A percentile compares a stretch with the other conserved stretches of the same genome.
Evolutionary conservation across 2,797 vertebrate genomes (phyloP).

Genomic region (Muraenolepis orangiensis): DNA sequence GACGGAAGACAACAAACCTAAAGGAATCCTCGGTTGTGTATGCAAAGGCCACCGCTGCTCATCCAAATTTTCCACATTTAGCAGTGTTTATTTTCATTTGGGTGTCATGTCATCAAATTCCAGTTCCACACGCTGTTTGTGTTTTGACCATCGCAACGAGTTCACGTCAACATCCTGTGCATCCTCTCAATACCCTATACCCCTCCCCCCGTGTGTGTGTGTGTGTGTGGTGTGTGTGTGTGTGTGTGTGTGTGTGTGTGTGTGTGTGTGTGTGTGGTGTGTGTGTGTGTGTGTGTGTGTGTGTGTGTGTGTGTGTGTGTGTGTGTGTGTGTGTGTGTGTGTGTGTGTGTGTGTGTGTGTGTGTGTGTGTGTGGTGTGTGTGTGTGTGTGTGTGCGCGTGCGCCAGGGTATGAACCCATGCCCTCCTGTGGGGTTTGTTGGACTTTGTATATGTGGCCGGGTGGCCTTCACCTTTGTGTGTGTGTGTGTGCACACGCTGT

Average conservation of each 20-base stretch:
- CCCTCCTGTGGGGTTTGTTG: slow-evolving; percentile 46
- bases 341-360: slow-evolving; percentile 6
- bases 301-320: neutral
- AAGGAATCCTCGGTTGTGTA: neutral
- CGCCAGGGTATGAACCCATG: too few species aligned
- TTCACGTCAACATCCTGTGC: neutral
- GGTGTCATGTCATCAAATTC: neutral
- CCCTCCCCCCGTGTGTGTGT: slow-evolving; percentile 12
- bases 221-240: neutral
- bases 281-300: slow-evolving; percentile 9
- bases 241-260: slow-evolving; percentile 13
- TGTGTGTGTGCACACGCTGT: slow-evolving; percentile 26
- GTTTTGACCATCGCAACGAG: neutral
- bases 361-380: neutral
- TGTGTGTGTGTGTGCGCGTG: too few species aligned
- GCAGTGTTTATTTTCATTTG: neutral
- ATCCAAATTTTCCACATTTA: neutral
- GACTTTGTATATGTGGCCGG: slow-evolving; percentile 36
- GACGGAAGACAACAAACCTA: slow-evolving; percentile 9
- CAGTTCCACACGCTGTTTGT: neutral
- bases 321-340: slow-evolving; percentile 6
- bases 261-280: neutral
- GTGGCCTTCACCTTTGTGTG: slow-evolving; percentile 40
- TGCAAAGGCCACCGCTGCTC: neutral
- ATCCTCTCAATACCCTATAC: too few species aligned